Conservation (phyloP, 2,797 vertebrate genomes). For the Sparidentex hasta region DNA sequence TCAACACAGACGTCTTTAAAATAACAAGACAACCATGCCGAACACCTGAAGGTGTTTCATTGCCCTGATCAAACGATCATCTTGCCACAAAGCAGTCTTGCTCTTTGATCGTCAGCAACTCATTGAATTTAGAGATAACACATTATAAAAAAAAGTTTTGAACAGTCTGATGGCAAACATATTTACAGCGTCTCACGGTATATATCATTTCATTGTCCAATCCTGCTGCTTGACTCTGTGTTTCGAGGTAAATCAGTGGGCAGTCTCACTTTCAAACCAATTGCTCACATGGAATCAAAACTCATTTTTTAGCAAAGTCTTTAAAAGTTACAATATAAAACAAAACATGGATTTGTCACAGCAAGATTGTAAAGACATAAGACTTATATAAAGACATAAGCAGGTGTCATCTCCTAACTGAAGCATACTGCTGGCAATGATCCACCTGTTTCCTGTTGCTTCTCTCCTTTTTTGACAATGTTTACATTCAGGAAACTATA, state of each 20-base stretch:
- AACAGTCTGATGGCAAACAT: background rate
- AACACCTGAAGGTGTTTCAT: slow-evolving; percentile 10
- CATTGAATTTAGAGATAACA: background rate
- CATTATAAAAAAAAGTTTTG: background rate
- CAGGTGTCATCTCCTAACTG: slow-evolving; percentile 29
- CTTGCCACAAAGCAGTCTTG: background rate
- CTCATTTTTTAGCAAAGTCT: background rate
- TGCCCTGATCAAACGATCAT: slow-evolving; percentile 9
- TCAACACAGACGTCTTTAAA: background rate
- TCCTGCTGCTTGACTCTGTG: background rate
- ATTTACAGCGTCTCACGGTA: background rate
- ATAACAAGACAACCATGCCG: background rate
- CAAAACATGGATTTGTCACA: slow-evolving; percentile 12
- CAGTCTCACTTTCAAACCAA: background rate
- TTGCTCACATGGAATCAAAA: background rate
- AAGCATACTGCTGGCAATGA: slow-evolving; percentile 5
- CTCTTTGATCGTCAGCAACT: background rate
- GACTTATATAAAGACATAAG: slow-evolving; percentile 10
- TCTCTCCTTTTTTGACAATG: slow-evolving; percentile 20
- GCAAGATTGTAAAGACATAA: slow-evolving; percentile 5
- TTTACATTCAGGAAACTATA: slow-evolving; percentile 19
- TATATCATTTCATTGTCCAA: background rate
- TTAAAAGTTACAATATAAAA: slow-evolving; percentile 20
- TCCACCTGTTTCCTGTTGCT: slow-evolving; percentile 76
- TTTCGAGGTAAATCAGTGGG: slow-evolving; percentile 2